Percentiles rank a stretch among this genome's conserved stretches.
Evolutionary conservation across 2,888 invertebrate genomes (phyloP).

Genomic region (Coelopa pilipes): DNA sequence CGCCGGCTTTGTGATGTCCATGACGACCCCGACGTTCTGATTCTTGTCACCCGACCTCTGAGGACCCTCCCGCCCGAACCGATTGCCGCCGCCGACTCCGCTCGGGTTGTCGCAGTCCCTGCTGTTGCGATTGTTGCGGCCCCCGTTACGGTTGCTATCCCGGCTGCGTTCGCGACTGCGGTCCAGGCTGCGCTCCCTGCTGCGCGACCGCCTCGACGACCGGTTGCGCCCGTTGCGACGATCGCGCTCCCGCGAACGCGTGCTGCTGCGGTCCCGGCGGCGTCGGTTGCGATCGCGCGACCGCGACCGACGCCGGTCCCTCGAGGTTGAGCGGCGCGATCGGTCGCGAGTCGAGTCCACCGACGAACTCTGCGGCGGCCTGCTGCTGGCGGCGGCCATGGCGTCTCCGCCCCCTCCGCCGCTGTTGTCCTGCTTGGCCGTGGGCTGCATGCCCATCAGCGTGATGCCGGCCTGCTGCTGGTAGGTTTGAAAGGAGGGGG

Average conservation of each 20-base stretch:
- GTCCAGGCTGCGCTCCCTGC: slow-evolving; percentile 61
- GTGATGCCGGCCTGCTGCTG: slow-evolving; percentile 61
- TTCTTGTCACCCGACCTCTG: background rate
- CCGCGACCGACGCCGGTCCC: slow-evolving; percentile 53
- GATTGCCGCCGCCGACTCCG: slow-evolving; percentile 47
- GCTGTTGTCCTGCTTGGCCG: slow-evolving; percentile 38
- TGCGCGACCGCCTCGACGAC: slow-evolving; percentile 53
- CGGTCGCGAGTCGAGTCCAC: slow-evolving; percentile 26
- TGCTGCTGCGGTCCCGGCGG: slow-evolving; percentile 52
- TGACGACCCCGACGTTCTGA: slow-evolving; percentile 31
- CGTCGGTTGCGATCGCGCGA: slow-evolving; percentile 65
- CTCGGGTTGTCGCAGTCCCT: slow-evolving; percentile 57
- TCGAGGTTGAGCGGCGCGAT: slow-evolving; percentile 39
- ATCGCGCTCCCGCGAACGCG: slow-evolving; percentile 51
- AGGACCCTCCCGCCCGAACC: slow-evolving; percentile 11
- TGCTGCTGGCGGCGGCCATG: background rate
- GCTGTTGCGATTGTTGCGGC: slow-evolving; percentile 66
- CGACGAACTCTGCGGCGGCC: background rate
- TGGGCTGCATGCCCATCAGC: slow-evolving; percentile 41
- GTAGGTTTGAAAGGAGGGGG: slow-evolving; percentile 57
- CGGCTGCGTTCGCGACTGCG: slow-evolving; percentile 64
- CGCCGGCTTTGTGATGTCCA: slow-evolving; percentile 37
- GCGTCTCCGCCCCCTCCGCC: slow-evolving; percentile 20
- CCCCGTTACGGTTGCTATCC: slow-evolving; percentile 66
- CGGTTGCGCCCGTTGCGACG: slow-evolving; percentile 58